Base-by-base conservation (phyloP, 2,888 invertebrate species). In the Apantesis nais region DNA sequence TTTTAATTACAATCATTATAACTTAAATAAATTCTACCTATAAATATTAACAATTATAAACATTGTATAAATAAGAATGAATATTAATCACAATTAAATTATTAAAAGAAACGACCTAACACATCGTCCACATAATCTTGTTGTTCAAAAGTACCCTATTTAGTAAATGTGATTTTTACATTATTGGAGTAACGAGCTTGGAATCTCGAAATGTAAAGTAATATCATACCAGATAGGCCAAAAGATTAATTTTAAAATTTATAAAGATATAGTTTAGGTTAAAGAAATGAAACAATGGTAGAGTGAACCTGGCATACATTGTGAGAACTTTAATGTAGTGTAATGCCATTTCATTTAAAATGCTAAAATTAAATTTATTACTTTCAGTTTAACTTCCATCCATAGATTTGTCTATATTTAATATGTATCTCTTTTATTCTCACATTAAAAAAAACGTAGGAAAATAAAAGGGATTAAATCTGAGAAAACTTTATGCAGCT, bases 11-110 rank as follows among this genome's bases (percentile, higher is more conserved):
- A 80, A 82, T 70, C 52, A 78, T 81, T 80, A 83, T 71, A 84
- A 86, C 83, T 85, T 85, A 83, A 73, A 84, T 86, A 86, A 82
- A 84, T 79, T 78, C 78, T 74, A 78, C 76, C 78, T 73, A 81
- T 78, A 85, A 81, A 81, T 68, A 77, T 73, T 74, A 85, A 84
- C 78, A 81, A 78, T 74, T 60, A 70, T 74, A 78, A 71, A 78
- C 19, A 41, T 64, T 14, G 31, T 68, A 75, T 63, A 76, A 74
- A 67, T 61, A 63, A 68, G 48, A 55, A 64, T 41, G 25, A 12
- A 41, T 19, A 64, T 22, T 34, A 72, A 74, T 91, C 87, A 91
- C 63, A 78, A 76, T 68, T 68, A 73, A 78, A 74, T 44, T 73
- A 62, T 72, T 67, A 62, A 52, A 67, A 66, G 74, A 29, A 55